Evolutionary conservation across 1,140 invertebrate species (phyloP).

Genomic region (Drosophila jambulina): DNA sequence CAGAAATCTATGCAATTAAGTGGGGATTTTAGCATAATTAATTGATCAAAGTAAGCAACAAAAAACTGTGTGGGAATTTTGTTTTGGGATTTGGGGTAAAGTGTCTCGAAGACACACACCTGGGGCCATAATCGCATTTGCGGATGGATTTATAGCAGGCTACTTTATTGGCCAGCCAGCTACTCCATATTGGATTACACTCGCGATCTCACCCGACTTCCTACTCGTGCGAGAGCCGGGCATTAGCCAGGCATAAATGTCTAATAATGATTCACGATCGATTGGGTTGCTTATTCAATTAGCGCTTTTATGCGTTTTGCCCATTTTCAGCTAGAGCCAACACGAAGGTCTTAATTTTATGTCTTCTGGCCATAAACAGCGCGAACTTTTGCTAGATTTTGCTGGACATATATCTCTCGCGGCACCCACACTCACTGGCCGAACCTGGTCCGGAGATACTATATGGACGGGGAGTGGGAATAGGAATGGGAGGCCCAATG

Average conservation of each 20-base stretch:
- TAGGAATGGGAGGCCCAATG: constrained; percentile 15
- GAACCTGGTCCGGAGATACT: constrained; percentile 18
- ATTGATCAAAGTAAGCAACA: constrained; percentile 39
- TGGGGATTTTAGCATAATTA: constrained; percentile 72
- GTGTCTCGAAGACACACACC: constrained; percentile 4
- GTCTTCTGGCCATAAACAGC: constrained; percentile 70
- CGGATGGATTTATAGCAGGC: constrained; percentile 25
- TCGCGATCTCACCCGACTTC: constrained; percentile 13
- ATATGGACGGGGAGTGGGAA: background rate
- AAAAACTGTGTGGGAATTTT: constrained; percentile 21
- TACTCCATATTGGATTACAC: constrained; percentile 33
- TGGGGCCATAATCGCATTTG: background rate
- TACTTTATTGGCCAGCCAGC: constrained; percentile 19
- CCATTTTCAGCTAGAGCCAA: constrained; percentile 61
- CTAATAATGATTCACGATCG: constrained; percentile 65
- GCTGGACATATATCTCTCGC: constrained; percentile 32
- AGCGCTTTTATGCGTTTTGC: constrained; percentile 76
- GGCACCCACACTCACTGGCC: constrained; percentile 21
- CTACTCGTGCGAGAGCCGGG: constrained; percentile 16
- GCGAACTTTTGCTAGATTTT: constrained; percentile 32
- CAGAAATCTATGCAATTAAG: constrained; percentile 65
- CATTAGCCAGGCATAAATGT: constrained; percentile 68
- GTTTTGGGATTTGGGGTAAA: background rate
- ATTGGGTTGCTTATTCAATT: constrained; percentile 77
- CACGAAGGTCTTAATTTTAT: constrained; percentile 74